These are phyloP conservation scores for Diplodus puntazzo DNA, from an alignment of 2,797 vertebrate genomes.

Conservation along the genomic window DNA sequence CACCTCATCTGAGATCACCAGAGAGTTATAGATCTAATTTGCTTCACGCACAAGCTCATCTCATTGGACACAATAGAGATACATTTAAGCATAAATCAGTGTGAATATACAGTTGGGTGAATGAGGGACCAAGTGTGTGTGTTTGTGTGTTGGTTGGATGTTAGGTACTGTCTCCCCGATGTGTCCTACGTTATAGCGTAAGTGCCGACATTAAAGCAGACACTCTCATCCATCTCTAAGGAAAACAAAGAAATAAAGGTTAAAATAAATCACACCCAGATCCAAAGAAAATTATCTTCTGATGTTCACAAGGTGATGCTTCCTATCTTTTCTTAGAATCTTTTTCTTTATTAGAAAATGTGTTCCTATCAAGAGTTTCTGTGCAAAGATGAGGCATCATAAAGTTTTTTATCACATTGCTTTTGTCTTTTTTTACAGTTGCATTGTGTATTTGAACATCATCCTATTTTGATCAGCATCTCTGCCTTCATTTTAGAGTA, in stretches of 20 bases:
- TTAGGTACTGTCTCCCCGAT: slow-evolving; percentile 4
- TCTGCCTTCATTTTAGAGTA: neutral
- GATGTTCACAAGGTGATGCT: neutral
- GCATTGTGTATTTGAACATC: neutral
- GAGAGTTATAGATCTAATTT: slow-evolving; percentile 95
- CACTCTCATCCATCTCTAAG: slow-evolving; percentile 29
- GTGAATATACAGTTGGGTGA: slow-evolving; percentile 38
- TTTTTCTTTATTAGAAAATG: neutral
- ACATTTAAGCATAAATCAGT: slow-evolving; percentile 79
- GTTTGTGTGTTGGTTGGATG: slow-evolving; percentile 3
- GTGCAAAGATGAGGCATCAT: neutral
- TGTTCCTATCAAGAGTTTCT: neutral
- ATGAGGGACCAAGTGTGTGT: slow-evolving; percentile 10
- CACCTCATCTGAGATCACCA: slow-evolving; percentile 84
- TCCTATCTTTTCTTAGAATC: neutral
- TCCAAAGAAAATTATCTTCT: neutral
- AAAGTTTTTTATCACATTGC: neutral
- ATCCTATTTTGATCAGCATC: neutral
- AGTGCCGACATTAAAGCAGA: slow-evolving; percentile 28
- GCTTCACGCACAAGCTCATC: slow-evolving; percentile 89
- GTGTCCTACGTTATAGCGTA: slow-evolving; percentile 21
- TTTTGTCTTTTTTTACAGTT: neutral
- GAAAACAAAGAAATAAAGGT: slow-evolving; percentile 41
- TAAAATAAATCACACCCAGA: slow-evolving; percentile 2
- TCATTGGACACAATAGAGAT: slow-evolving; percentile 83